Evolutionary conservation across 1,140 invertebrate genomes (phyloP), one percentile per base, ranked within the genome.

Genomic region (Campoletis sonorensis): DNA sequence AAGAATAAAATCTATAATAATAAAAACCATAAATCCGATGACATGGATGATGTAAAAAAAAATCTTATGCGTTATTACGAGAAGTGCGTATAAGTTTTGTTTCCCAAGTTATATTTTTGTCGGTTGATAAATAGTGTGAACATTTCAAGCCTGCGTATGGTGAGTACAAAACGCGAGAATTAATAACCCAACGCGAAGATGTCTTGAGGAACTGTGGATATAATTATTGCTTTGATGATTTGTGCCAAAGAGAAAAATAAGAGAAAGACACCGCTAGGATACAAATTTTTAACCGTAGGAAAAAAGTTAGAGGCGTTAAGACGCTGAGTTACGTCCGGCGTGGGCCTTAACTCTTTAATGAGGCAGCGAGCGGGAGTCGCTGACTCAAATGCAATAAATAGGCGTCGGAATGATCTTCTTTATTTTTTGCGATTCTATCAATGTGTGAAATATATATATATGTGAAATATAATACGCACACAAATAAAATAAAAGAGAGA

Each of bases 331-430:
- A 79, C 68, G 67, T 81, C 70, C 72, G 81, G 79, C 70, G 81
- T 79, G 77, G 40, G 49, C 45, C 73, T 82, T 82, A 58, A 82
- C 79, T 78, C 79, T 71, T 82, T 80, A 82, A 82, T 79, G 81
- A 82, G 81, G 72, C 58, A 68, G 40, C 30, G 78, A 67, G 79
- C 70, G 23, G 15, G 79, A 70, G 37, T 58, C 49, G 64, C 76
- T 76, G 68, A 79, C 81, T 80, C 75, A 80, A 64, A 54, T 51
- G 81, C 81, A 82, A 82, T 82, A 82, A 70, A 80, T 82, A 79
- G 71, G 73, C 45, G 81, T 73, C 23, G 18, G 61, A 64, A 64
- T 51, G 45, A 61, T 58, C 26, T 27, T 45, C 15, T 10, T 40
- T 21, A 4, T 40, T 80, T 68, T 30, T 33, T 45, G 1, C 49